A percentile compares a stretch with the other conserved stretches of the same genome.
Conservation (phyloP, 2,113 vertebrate genomes). For the Clupea harengus region DNA sequence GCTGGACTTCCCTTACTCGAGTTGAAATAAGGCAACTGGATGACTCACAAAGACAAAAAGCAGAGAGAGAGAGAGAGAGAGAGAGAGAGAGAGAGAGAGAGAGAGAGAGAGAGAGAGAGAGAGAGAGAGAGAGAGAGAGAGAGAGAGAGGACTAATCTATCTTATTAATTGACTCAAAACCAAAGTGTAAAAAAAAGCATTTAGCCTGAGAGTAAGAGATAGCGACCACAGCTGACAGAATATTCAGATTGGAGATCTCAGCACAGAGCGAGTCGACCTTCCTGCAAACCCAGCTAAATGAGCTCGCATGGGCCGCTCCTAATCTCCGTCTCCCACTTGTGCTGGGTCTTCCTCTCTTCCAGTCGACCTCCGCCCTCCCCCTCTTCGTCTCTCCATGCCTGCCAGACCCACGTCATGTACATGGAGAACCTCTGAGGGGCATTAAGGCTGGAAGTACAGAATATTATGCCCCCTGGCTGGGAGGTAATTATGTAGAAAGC, state of each 20-base stretch:
- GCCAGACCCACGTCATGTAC: background rate
- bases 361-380: background rate
- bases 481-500: too few relatives aligned
- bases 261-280: background rate
- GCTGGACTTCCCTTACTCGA: too few relatives aligned
- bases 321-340: background rate
- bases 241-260: too few relatives aligned
- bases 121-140: slow-evolving; percentile 20
- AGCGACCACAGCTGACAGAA: background rate
- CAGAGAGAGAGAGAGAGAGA: slow-evolving; percentile 19
- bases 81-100: slow-evolving; percentile 3
- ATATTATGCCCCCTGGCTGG: too few relatives aligned
- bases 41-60: background rate
- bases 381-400: background rate
- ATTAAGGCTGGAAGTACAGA: too few relatives aligned
- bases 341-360: background rate
- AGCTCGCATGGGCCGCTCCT: background rate
- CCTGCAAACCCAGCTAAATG: background rate
- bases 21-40: too few relatives aligned
- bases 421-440: slow-evolving; percentile 23
- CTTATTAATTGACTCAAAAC: background rate
- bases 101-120: background rate
- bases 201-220: background rate
- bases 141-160: background rate
- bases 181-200: background rate